A percentile compares a stretch with the other conserved stretches of the same genome.
These are phyloP conservation scores for Drosophila ustulata DNA, from an alignment of 2,888 invertebrate genomes.

Conservation along the genomic window DNA sequence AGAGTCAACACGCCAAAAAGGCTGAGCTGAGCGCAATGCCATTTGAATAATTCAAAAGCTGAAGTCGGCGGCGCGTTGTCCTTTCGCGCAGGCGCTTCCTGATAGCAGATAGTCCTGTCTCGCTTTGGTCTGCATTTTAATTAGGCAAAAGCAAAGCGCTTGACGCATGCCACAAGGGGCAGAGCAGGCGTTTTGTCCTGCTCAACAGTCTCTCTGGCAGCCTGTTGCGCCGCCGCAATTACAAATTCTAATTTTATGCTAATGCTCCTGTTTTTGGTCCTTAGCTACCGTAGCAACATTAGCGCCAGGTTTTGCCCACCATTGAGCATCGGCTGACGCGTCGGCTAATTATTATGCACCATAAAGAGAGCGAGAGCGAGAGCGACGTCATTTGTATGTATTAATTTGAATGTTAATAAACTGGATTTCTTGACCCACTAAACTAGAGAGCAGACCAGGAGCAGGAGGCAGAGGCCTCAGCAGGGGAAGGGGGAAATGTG, in stretches of 20 bases:
- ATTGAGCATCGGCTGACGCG: constrained; percentile 21
- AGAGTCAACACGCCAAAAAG: constrained; percentile 78
- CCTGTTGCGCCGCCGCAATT: constrained; percentile 83
- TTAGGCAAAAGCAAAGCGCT: constrained; percentile 61
- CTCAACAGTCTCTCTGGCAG: too few species aligned
- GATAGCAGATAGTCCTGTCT: constrained; percentile 11
- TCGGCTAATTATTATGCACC: constrained; percentile 78
- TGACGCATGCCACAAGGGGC: constrained; percentile 76
- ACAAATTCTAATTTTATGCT: constrained; percentile 84
- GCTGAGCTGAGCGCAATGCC: constrained; percentile 56
- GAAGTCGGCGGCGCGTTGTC: constrained; percentile 59
- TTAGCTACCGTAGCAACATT: constrained; percentile 45
- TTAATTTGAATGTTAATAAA: constrained; percentile 83
- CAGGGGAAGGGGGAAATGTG: constrained; percentile 6
- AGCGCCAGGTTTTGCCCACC: constrained; percentile 46
- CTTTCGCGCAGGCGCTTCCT: constrained; percentile 76
- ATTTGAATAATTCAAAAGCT: constrained; percentile 82
- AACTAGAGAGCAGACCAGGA: constrained; percentile 63
- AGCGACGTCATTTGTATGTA: constrained; percentile 76
- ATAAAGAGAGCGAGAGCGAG: constrained; percentile 38
- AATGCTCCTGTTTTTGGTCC: constrained; percentile 72
- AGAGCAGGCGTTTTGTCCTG: constrained; percentile 41
- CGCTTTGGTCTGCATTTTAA: constrained; percentile 75
- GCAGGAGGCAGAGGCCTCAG: constrained; percentile 1
- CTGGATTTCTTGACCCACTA: constrained; percentile 83